phyloP scores from a whole-genome alignment of 2,888 invertebrate species.

The Cremastinae sp. region DNA sequence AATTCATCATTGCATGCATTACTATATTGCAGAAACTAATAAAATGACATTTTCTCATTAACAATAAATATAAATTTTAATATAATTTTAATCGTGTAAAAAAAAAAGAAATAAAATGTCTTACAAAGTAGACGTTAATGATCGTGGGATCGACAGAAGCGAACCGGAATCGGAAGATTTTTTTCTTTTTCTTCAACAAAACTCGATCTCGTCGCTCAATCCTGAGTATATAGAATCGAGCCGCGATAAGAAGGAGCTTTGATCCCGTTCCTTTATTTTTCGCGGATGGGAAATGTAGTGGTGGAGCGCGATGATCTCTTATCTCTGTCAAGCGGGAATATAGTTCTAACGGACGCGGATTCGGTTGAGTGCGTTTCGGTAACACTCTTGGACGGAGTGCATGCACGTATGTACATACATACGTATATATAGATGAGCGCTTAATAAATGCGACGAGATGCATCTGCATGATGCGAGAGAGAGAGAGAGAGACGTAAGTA shows the following conservation, averaged over 20 bases:
- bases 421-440: background rate
- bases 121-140: background rate
- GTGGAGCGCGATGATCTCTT: constrained; percentile 33
- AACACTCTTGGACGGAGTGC: constrained; percentile 44
- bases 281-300: background rate
- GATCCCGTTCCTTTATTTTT: constrained; percentile 17
- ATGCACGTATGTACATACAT: constrained; percentile 2
- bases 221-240: background rate
- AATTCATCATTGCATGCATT: too few species aligned
- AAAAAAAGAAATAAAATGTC: too few species aligned
- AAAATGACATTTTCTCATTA: too few species aligned
- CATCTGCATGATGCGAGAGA: constrained; percentile 7
- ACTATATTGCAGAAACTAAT: too few species aligned
- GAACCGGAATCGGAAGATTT: background rate
- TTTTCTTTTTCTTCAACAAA: background rate
- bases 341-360: constrained; percentile 62
- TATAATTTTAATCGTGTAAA: too few species aligned
- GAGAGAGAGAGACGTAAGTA: background rate
- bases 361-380: constrained; percentile 62
- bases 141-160: background rate
- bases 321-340: constrained; percentile 49
- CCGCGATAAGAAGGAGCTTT: constrained; percentile 33
- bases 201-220: constrained; percentile 2
- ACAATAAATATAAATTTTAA: too few species aligned
- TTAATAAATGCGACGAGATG: constrained; percentile 31